Conservation (phyloP, 1,140 invertebrate genomes). For the Dendroctonus valens region DNA sequence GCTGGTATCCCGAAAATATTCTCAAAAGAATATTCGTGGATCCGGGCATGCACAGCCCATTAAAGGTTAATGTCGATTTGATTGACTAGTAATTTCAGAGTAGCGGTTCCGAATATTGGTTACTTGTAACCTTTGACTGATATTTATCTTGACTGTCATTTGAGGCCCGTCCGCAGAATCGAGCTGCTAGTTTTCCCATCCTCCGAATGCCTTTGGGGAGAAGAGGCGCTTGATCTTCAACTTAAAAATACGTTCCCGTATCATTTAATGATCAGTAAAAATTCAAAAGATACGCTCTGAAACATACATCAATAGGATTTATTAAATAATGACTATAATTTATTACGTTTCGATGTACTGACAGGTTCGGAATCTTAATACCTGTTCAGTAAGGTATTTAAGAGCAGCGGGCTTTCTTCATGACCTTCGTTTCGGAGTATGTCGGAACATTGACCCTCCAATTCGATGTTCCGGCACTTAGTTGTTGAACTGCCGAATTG, state of each 20-base stretch:
- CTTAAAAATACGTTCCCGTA: background rate
- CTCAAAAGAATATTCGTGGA: conserved; percentile 1
- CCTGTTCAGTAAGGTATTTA: conserved; percentile 26
- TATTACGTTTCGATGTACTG: conserved; percentile 29
- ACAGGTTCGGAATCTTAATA: conserved; percentile 28
- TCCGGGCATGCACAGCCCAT: background rate
- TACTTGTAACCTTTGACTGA: background rate
- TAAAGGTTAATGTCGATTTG: conserved; percentile 8
- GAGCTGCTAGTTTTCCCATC: background rate
- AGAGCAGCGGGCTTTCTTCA: conserved; percentile 12
- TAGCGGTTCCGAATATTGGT: background rate
- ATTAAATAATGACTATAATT: conserved; percentile 35
- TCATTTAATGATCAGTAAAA: conserved; percentile 28
- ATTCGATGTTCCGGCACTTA: conserved; percentile 29
- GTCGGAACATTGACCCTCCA: conserved; percentile 22
- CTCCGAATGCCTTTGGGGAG: background rate
- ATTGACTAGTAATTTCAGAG: background rate
- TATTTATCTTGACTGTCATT: background rate
- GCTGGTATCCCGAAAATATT: conserved; percentile 2
- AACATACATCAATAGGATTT: conserved; percentile 33
- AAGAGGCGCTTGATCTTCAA: background rate
- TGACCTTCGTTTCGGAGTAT: conserved; percentile 25
- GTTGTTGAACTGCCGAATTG: conserved; percentile 17
- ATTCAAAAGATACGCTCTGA: conserved; percentile 19
- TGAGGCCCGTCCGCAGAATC: background rate